Base-by-base conservation (phyloP, 1,140 invertebrate genomes). In the Metopolophium dirhodum region DNA sequence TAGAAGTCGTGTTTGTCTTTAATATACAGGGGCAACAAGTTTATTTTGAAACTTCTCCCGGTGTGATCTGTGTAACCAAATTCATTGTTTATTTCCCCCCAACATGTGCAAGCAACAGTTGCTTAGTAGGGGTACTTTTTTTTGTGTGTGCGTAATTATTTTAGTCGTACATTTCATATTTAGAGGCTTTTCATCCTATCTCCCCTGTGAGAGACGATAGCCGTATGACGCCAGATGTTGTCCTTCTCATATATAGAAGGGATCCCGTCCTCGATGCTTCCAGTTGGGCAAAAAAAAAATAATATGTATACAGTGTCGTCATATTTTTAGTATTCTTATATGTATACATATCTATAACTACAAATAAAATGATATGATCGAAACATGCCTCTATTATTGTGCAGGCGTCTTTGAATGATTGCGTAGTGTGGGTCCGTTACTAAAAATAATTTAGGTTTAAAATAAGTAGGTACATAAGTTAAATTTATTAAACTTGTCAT, bases 61-160 rank as follows among this genome's bases (percentile, higher is more conserved):
- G 91, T 35, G 26, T 18, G 89, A 90, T 90, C 37, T 68, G 37
- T 90, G 89, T 68, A 90, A 47, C 89, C 89, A 90, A 90, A 90
- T 90, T 68, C 57, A 68, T 90, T 68, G 89, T 90, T 90, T 68
- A 30, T 90, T 90, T 47, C 90, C 91, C 82, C 49, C 23, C 11
- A 37, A 57, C 91, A 93, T 85, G 91, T 93, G 82, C 49, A 45
- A 86, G 91, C 91, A 93, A 93, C 91, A 93, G 91, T 93, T 93
- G 91, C 91, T 45, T 86, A 35, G 91, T 93, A 93, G 91, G 91
- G 91, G 91, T 86, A 93, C 82, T 93, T 93, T 93, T 47, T 91
- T 93, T 93, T 82, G 49, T 92, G 89, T 45, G 54, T 49, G 20
- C 54, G 54, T 68, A 68, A 90, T 90, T 90, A 90, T 90, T 61